Evolutionary conservation across 2,797 vertebrate species (phyloP), one percentile per base, ranked within the genome.

Genomic region (Hapalemur alaotrensis): DNA sequence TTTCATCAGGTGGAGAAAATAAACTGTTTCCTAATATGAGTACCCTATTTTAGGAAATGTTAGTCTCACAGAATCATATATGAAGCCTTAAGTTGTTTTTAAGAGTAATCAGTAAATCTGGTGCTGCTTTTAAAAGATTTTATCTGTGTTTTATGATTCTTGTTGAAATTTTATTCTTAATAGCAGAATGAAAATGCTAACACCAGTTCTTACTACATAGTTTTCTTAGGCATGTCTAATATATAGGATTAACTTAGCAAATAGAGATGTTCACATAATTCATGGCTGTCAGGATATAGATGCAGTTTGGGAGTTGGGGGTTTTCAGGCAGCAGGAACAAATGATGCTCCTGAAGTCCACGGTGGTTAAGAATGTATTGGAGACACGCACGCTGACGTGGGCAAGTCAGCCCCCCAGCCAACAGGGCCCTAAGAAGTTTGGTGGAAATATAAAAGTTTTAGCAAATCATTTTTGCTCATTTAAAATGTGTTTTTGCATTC

Each of bases 341-440:
- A 70, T 1, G 4, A 17, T 43, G 10, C 32, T n/a, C 25, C 2
- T 38, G 17, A 61, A 70, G 9, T n/a, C 67, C 43, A 13, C 1
- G 13, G 50, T 3, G 28, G 14, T 41, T 52, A 12, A 30, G 48
- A 20, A 9, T 22, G 3, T 7, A 7, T 32, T 3, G 2, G 13
- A 48, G 12, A 23, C 54, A 4, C 32, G 23, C 38, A 28, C 5
- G 1, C 35, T 69, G 3, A 17, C 4, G 3, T 63, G 50, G 57
- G 22, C 13, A 20, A 5, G n/a, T 23, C 17, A 43, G 28, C 3
- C 46, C 3, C 1, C 7, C 15, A 59, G 18, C 11, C 41, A 72
- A 0, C 12, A 2, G 2, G 9, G 15, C 9, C 28, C 13, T 12
- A 52, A 43, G 12, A 59, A 4, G 0, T 30, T 20, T 50, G 20